These are phyloP conservation scores for Elgaria multicarinata DNA, from an alignment of 2,113 vertebrate genomes.

Conservation along the genomic window DNA sequence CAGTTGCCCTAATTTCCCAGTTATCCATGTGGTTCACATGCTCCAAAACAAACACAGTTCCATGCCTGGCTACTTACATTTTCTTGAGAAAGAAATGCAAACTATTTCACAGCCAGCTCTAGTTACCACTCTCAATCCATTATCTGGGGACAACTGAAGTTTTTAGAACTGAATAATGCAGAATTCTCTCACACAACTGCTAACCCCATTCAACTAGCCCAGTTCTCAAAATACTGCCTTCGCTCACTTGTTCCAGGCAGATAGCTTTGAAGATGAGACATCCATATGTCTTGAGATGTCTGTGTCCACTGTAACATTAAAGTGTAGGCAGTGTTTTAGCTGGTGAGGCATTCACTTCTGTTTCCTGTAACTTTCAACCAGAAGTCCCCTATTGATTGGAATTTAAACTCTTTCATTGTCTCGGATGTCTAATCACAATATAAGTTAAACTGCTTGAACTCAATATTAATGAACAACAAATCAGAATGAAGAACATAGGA, in stretches of 20 bases:
- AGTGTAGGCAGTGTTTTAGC: slow-evolving; percentile 21
- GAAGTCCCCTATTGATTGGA: neutral
- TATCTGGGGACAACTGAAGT: neutral
- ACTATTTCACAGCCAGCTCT: neutral
- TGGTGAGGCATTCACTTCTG: neutral
- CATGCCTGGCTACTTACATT: neutral
- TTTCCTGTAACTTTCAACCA: slow-evolving; percentile 18
- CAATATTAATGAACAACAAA: too few relatives aligned
- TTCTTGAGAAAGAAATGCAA: neutral
- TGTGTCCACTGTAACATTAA: slow-evolving; percentile 31
- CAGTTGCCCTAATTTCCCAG: neutral
- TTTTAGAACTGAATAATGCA: neutral
- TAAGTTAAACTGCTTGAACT: slow-evolving; percentile 1
- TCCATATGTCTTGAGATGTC: slow-evolving; percentile 27
- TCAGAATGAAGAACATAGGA: slow-evolving; percentile 1
- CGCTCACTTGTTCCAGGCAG: neutral
- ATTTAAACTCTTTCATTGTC: neutral
- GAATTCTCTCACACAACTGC: neutral
- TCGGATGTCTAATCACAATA: slow-evolving; percentile 21
- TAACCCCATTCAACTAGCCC: neutral
- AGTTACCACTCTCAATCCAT: neutral
- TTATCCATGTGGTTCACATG: neutral
- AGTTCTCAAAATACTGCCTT: neutral
- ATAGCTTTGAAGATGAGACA: neutral
- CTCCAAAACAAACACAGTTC: neutral